Conservation (phyloP, 2,113 vertebrate genomes). For the Perccottus glenii region DNA sequence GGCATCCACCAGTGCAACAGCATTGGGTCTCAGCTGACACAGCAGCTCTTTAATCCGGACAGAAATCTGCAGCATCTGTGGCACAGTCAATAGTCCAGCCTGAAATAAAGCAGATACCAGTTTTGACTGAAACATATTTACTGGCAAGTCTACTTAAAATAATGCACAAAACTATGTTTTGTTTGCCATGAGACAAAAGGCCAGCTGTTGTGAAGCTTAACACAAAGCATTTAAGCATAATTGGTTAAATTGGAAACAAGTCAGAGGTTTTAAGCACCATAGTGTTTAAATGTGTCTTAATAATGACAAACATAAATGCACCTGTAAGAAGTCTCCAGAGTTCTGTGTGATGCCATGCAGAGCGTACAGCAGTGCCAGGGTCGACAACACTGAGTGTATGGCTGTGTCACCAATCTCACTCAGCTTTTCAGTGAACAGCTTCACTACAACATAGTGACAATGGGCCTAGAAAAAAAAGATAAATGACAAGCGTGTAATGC, state of each 20-base stretch:
- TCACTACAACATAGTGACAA: slow-evolving; percentile 94
- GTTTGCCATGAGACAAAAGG: no score
- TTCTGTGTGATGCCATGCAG: slow-evolving; percentile 87
- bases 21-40: slow-evolving; percentile 84
- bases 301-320: slow-evolving; percentile 40
- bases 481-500: no score
- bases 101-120: slow-evolving; percentile 52
- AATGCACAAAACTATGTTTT: background rate
- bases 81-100: slow-evolving; percentile 84
- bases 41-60: slow-evolving; percentile 87
- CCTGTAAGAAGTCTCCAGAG: slow-evolving; percentile 92
- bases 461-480: slow-evolving; percentile 82
- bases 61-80: slow-evolving; percentile 85
- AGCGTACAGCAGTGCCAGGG: slow-evolving; percentile 87
- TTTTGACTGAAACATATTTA: background rate
- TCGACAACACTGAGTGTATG: slow-evolving; percentile 81
- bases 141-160: no score
- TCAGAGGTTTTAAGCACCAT: background rate
- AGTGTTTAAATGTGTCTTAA: no score
- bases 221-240: no score
- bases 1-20: slow-evolving; percentile 89
- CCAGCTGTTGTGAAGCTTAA: no score
- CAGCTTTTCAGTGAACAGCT: slow-evolving; percentile 89
- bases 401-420: slow-evolving; percentile 79
- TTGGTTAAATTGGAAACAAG: no score